These are phyloP conservation scores for Epizoanthus illoricatus DNA, from an alignment of 92 coral and sea anemone genomes.

Conservation along the genomic window DNA sequence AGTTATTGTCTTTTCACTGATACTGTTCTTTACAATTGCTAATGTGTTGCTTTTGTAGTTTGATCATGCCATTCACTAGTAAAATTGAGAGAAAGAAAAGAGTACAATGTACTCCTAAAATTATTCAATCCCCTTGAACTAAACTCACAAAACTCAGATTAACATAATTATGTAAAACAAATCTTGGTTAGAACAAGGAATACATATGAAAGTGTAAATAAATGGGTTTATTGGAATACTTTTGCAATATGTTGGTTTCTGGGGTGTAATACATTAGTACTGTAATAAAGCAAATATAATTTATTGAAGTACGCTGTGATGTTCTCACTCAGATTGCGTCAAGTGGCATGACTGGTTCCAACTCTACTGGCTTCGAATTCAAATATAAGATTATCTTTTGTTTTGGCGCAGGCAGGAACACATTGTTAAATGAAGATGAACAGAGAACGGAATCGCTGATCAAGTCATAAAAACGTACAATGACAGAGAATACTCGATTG, in stretches of 20 bases:
- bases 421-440: neutral
- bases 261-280: no score
- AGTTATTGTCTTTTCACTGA: neutral
- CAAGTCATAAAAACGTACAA: neutral
- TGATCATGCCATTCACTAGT: neutral
- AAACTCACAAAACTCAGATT: conserved; percentile 7
- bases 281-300: no score
- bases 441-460: neutral
- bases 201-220: neutral
- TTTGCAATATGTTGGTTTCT: neutral
- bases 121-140: neutral
- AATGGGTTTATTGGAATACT: neutral
- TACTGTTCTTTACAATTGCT: neutral
- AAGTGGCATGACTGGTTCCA: neutral
- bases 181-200: neutral
- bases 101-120: neutral
- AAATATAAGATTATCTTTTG: neutral
- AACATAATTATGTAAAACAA: conserved; percentile 26
- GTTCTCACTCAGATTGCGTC: neutral
- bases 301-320: no score
- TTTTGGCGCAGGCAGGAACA: neutral
- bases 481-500: neutral
- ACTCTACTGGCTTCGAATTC: no score
- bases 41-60: neutral
- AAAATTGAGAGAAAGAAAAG: conserved; percentile 10